Percentiles rank a stretch among this genome's conserved stretches.
Conservation (phyloP, 2,113 vertebrate genomes). For the Megatriorchis doriae region DNA sequence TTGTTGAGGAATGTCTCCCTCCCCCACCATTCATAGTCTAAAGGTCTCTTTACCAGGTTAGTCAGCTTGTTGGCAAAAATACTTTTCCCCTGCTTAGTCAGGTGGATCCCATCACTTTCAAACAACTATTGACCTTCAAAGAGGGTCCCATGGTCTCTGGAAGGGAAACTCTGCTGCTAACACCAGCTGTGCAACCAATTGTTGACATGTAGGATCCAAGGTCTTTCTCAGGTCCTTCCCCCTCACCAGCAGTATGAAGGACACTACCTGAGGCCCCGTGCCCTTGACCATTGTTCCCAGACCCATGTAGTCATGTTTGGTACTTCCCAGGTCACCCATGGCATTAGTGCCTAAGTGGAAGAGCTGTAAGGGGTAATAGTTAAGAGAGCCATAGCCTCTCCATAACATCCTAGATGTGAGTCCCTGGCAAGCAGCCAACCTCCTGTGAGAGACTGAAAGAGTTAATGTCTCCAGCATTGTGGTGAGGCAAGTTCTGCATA, state of each 20-base stretch:
- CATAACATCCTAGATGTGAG: neutral
- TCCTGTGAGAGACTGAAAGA: too few relatives aligned
- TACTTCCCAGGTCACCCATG: neutral
- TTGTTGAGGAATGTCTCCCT: neutral
- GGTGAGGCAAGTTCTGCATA: too few relatives aligned
- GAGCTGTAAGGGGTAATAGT: neutral
- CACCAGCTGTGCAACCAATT: neutral
- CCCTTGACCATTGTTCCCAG: neutral
- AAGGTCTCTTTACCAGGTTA: neutral
- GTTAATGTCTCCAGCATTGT: too few relatives aligned
- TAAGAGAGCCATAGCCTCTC: neutral
- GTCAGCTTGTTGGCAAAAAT: neutral
- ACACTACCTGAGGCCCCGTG: neutral
- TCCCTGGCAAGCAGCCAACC: neutral
- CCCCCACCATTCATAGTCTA: neutral
- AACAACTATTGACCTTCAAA: neutral
- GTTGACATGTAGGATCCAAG: neutral
- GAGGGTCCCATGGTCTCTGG: neutral
- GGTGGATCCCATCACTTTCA: neutral
- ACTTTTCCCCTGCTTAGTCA: neutral
- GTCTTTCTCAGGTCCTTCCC: neutral
- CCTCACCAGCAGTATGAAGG: neutral
- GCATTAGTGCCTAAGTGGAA: neutral
- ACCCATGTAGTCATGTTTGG: neutral
- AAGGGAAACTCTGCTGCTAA: neutral